Base-by-base conservation (phyloP, 2,888 invertebrate species). In the Tribolium freemani region DNA sequence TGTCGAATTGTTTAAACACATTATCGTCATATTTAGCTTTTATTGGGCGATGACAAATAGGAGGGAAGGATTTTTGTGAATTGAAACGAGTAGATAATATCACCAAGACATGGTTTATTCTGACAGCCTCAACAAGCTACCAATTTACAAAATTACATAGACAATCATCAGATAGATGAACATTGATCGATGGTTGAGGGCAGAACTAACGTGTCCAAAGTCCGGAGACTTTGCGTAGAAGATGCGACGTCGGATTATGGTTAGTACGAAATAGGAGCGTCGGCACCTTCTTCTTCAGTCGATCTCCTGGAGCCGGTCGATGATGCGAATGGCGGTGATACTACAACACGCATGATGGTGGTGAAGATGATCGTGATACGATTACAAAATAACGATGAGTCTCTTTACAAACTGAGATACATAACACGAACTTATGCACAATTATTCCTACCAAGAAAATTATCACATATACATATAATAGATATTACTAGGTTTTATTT, bases 61-160 rank as follows among this genome's bases (percentile, higher is more conserved):
- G 48, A 48, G n/a, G 21, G 13, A 21, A 11, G 45, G 31, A 51
- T 50, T 57, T 50, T 67, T 38, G 53, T 46, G 26, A 53, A 44
- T 45, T 26, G 50, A 69, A 73, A 74, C 68, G 57, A 72, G 63
- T 46, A 73, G 75, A 76, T 79, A 83, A 83, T 84, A 84, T 84
- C 84, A 85, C 84, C 84, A 85, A 83, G 85, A 85, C 84, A 84
- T 83, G 84, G 83, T 85, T 83, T 85, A 85, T 85, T 85, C 84
- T 84, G 84, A 83, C 84, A 81, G 81, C 84, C 85, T 85, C 84
- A 85, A 85, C 84, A 84, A 84, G 82, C 88, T 88, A 88, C 91
- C 91, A 91, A 91, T 92, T 89, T 89, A 89, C 91, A 91, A 92
- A 92, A 89, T 86, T 54, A 73, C 69, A 73, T 20, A 38, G 38